These are phyloP conservation scores for Porphyrio hochstetteri DNA, from an alignment of 2,113 vertebrate genomes.

Conservation along the genomic window DNA sequence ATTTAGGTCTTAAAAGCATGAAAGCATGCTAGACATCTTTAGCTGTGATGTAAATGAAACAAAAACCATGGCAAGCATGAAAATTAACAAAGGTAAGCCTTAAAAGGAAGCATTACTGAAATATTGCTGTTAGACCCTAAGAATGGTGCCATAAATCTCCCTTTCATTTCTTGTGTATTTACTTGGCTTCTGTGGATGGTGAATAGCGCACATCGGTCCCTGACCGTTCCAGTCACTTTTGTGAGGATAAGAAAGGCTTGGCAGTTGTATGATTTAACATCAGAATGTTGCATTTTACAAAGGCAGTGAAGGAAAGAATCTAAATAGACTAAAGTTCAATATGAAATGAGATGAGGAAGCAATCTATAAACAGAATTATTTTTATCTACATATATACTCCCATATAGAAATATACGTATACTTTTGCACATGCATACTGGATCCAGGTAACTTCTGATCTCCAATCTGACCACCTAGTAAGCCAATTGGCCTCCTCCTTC, in stretches of 20 bases:
- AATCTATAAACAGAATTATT: neutral
- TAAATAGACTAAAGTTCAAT: slow-evolving; percentile 1
- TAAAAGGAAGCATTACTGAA: slow-evolving; percentile 12
- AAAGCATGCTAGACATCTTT: slow-evolving; percentile 20
- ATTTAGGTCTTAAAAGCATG: slow-evolving; percentile 4
- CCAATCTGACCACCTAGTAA: neutral
- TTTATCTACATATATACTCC: neutral
- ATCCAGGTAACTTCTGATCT: neutral
- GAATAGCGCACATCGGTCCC: slow-evolving; percentile 12
- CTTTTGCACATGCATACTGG: neutral
- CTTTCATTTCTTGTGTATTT: slow-evolving; percentile 12
- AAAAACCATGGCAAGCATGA: slow-evolving; percentile 13
- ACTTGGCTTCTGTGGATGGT: slow-evolving; percentile 6
- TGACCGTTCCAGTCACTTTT: neutral
- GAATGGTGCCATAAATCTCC: slow-evolving; percentile 12
- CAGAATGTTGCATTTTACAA: neutral
- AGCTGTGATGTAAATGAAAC: slow-evolving; percentile 39
- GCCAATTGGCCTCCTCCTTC: neutral
- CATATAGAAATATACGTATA: neutral
- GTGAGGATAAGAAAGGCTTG: slow-evolving; percentile 8
- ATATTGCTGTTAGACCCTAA: slow-evolving; percentile 3
- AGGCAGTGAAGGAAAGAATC: neutral
- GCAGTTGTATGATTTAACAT: neutral
- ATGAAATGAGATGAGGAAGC: slow-evolving; percentile 27
- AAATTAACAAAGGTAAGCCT: slow-evolving; percentile 49